A percentile compares a stretch with the other conserved stretches of the same genome.
Evolutionary conservation across 1,140 invertebrate species (phyloP).

Genomic region (Sinella curviseta): DNA sequence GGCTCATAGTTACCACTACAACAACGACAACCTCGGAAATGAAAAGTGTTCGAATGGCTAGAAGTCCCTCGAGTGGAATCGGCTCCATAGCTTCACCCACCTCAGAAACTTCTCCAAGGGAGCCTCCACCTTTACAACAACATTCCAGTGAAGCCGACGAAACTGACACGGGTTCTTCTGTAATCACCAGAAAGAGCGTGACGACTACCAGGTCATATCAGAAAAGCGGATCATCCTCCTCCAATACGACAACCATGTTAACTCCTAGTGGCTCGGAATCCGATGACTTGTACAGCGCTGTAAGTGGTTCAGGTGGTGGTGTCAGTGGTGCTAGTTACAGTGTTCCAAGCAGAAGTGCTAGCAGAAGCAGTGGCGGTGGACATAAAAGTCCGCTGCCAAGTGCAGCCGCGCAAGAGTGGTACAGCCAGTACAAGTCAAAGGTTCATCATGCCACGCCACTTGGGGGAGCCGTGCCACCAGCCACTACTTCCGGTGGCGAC

Average conservation of each 20-base stretch:
- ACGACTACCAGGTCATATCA: neutral
- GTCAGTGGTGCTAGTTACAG: too few relatives aligned
- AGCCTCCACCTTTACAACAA: neutral
- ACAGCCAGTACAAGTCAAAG: constrained; percentile 14
- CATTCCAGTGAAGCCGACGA: neutral
- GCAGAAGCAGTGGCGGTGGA: too few relatives aligned
- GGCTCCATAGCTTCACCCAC: constrained; percentile 1
- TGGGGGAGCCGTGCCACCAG: neutral
- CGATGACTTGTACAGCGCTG: neutral
- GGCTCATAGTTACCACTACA: constrained; percentile 32
- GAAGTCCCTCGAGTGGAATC: constrained; percentile 18
- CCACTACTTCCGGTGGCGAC: too few relatives aligned
- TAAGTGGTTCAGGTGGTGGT: neutral
- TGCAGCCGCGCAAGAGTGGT: neutral
- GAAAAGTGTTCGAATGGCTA: constrained; percentile 29
- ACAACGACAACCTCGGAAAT: constrained; percentile 31
- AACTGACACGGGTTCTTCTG: neutral
- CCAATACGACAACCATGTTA: neutral
- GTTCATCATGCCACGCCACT: neutral
- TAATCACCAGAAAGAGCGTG: neutral
- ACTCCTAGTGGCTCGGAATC: neutral
- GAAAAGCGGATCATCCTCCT: neutral
- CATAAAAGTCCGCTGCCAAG: neutral
- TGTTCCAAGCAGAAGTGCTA: too few relatives aligned
- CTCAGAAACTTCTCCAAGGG: neutral